Conservation (phyloP, 1,140 invertebrate species). For the Zaprionus inermis region DNA sequence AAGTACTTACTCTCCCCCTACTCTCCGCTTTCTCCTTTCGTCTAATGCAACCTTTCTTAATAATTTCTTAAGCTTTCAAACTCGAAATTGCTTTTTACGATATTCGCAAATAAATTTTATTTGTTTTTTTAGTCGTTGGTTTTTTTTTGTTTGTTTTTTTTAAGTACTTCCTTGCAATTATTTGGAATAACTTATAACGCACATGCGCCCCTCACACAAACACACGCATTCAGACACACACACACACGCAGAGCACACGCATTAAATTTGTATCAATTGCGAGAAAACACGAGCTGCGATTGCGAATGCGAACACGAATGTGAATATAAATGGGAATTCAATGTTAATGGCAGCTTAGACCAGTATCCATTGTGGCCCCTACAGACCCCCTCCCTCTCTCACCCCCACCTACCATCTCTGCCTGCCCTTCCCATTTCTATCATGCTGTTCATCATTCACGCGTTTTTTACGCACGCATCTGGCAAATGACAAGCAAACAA, state of each 20-base stretch:
- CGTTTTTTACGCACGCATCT: slow-evolving; percentile 47
- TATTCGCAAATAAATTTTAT: background rate
- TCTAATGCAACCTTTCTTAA: background rate
- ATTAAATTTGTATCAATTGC: slow-evolving; percentile 37
- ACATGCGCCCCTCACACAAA: background rate
- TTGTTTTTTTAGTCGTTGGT: background rate
- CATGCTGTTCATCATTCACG: slow-evolving; percentile 3
- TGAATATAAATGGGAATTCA: slow-evolving; percentile 35
- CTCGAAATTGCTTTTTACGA: background rate
- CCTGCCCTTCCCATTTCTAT: background rate
- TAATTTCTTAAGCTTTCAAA: background rate
- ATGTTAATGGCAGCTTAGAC: slow-evolving; percentile 33
- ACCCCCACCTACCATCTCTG: background rate
- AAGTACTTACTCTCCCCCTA: background rate
- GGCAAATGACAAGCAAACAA: slow-evolving; percentile 69
- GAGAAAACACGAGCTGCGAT: background rate
- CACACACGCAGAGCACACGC: background rate
- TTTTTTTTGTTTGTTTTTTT: slow-evolving; percentile 2
- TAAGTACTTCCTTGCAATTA: slow-evolving; percentile 9
- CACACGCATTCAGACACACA: background rate
- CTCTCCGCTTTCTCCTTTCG: background rate
- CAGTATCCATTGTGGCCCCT: slow-evolving; percentile 7
- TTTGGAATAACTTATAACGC: slow-evolving; percentile 14
- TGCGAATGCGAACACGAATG: slow-evolving; percentile 5
- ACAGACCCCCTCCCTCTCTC: background rate